Percentiles rank a stretch among this genome's conserved stretches.
These are phyloP conservation scores for Dicaeum eximium DNA, from an alignment of 2,113 vertebrate species.

Conservation along the genomic window DNA sequence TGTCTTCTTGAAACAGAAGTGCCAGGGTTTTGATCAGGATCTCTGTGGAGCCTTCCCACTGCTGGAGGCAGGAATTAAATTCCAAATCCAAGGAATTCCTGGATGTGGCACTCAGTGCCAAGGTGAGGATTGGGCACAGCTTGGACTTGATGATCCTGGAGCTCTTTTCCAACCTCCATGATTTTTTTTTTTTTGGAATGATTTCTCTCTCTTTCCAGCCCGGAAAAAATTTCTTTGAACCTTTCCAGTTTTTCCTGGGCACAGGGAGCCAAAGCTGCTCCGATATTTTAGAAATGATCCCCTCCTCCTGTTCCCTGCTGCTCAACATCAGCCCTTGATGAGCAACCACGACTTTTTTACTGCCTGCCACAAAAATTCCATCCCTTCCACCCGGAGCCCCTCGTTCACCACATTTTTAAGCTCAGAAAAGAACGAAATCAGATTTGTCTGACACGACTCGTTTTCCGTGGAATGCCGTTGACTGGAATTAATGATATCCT, in stretches of 20 bases:
- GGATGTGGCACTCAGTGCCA: background rate
- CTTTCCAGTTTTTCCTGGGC: background rate
- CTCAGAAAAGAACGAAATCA: constrained; percentile 3
- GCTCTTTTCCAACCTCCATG: background rate
- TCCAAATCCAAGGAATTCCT: background rate
- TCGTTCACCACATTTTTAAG: background rate
- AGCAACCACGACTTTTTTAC: background rate
- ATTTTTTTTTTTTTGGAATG: no score
- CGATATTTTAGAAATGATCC: background rate
- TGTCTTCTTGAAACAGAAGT: background rate
- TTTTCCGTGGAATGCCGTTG: background rate
- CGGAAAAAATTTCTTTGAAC: background rate
- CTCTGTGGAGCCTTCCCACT: background rate
- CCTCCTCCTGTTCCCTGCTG: background rate
- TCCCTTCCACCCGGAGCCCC: background rate
- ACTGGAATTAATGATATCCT: background rate
- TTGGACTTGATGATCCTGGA: fast-evolving
- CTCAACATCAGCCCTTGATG: background rate
- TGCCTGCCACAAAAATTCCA: background rate
- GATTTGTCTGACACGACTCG: background rate
- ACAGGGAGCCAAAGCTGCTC: background rate
- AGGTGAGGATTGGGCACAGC: background rate
- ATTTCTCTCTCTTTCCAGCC: background rate
- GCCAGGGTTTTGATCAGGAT: background rate
- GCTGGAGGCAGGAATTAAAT: background rate